A percentile compares a stretch with the other conserved stretches of the same genome.
Conservation (phyloP, 2,797 vertebrate species). For the Microctenopoma stevenorrisi region DNA sequence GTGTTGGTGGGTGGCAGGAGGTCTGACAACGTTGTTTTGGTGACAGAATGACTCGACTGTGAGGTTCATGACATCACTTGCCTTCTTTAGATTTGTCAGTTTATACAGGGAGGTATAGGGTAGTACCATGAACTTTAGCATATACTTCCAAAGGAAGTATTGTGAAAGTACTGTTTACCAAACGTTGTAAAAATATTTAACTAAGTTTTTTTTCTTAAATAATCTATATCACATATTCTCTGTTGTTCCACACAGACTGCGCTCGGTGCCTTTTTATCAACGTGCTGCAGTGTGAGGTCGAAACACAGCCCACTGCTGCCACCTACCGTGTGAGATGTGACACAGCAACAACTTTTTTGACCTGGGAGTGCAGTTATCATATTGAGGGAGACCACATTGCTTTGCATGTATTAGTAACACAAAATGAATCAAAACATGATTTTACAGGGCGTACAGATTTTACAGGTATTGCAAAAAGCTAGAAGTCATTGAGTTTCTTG, state of each 20-base stretch:
- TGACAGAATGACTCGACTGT: slow-evolving; percentile 77
- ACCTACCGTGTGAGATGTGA: slow-evolving; percentile 64
- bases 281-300: slow-evolving; percentile 8
- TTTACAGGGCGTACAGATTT: slow-evolving; percentile 46
- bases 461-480: slow-evolving; percentile 15
- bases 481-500: slow-evolving; percentile 20
- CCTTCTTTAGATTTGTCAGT: slow-evolving; percentile 76
- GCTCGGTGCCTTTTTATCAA: slow-evolving; percentile 37
- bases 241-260: slow-evolving; percentile 23
- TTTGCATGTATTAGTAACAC: slow-evolving; percentile 31
- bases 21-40: slow-evolving; percentile 78
- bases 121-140: slow-evolving; percentile 50
- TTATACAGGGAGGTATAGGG: slow-evolving; percentile 61
- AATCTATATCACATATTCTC: slow-evolving; percentile 29
- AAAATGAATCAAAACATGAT: slow-evolving; percentile 39
- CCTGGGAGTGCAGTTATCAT: slow-evolving; percentile 48
- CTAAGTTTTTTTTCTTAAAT: slow-evolving; percentile 45
- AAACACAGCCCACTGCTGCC: slow-evolving; percentile 75
- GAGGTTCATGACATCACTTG: slow-evolving; percentile 76
- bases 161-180: slow-evolving; percentile 38
- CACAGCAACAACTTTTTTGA: slow-evolving; percentile 26
- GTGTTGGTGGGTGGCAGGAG: slow-evolving; percentile 75
- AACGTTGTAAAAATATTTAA: slow-evolving; percentile 30
- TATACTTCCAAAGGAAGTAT: slow-evolving; percentile 33
- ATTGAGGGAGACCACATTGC: slow-evolving; percentile 40